Base-by-base conservation (phyloP, 2,797 vertebrate genomes). In the Tarsius wallacei region DNA sequence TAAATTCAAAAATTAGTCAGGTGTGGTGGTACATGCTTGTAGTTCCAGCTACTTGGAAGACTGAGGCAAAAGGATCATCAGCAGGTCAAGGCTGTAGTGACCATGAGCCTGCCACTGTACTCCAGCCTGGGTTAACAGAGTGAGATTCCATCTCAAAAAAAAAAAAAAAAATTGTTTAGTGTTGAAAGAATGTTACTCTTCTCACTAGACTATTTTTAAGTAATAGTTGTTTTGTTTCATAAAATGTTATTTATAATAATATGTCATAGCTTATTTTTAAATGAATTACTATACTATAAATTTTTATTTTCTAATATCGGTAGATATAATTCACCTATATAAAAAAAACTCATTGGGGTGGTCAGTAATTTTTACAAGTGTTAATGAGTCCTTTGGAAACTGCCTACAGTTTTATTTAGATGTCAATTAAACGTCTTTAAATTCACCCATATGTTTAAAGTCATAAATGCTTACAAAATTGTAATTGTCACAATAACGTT, bases 371-470 rank as follows among this genome's bases (percentile, higher is more conserved):
- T 96, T 83, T 87, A 80, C 73, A 33, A 76, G 28, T 81, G 7
- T 59, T 87, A 64, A 90, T 28, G 64, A 83, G 55, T 87, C 21
- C 33, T 78, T 63, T 96, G 28, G 96, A 53, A 95, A 92, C 36
- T 74, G 1, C 31, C 53, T 91, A 16, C 59, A 73, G 13, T 91
- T 59, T 93, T 70, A 49, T 55, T 94, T 94, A 53, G 1, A 47
- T 95, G 15, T 78, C 47, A 91, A 2, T 76, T 77, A 91, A 83
- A 51, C 26, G 61, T 93, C 33, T 81, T 85, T 55, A 94, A 96
- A 93, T 94, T 90, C 42, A 81, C 53, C 8, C 9, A 31, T 68
- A 94, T 86, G 82, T 95, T 95, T 90, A 31, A 92, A 94, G 74
- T 86, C 63, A 71, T 70, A 59, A 87, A 49, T 85, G 17, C 91